Evolutionary conservation across 1,140 invertebrate genomes (phyloP).

Genomic region (Drosophila tristis): DNA sequence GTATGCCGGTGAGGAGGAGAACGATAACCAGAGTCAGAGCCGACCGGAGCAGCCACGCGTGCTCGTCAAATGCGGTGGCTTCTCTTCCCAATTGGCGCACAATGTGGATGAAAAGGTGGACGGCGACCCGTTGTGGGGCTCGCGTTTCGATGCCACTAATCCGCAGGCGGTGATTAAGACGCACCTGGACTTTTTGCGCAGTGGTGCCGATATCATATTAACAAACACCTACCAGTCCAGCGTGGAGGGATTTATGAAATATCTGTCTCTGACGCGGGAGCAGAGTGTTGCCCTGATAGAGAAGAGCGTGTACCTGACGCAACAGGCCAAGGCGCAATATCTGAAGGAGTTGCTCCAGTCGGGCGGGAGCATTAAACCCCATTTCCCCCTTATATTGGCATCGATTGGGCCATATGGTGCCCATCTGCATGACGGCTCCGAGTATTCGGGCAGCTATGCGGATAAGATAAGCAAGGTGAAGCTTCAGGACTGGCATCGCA

Average conservation of each 20-base stretch:
- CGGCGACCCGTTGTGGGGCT: conserved; percentile 92
- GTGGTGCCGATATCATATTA: conserved; percentile 93
- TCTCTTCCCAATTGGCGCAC: conserved; percentile 90
- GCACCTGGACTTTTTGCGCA: conserved; percentile 91
- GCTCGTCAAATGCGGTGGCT: conserved; percentile 90
- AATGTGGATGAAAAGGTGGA: conserved; percentile 89
- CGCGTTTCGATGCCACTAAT: conserved; percentile 89
- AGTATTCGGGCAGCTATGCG: conserved; percentile 94
- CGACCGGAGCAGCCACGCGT: conserved; percentile 53
- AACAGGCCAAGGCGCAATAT: conserved; percentile 61
- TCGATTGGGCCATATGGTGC: conserved; percentile 97
- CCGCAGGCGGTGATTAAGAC: conserved; percentile 89
- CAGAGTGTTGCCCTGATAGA: conserved; percentile 89
- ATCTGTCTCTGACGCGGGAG: conserved; percentile 87
- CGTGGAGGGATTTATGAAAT: conserved; percentile 90
- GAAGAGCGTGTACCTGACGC: conserved; percentile 88
- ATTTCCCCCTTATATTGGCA: conserved; percentile 88
- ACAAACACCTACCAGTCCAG: conserved; percentile 96
- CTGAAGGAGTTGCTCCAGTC: conserved; percentile 39
- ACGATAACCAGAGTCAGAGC: conserved; percentile 8
- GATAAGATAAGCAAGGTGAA: conserved; percentile 87
- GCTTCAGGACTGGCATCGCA: conserved; percentile 92
- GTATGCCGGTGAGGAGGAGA: background rate
- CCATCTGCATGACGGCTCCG: conserved; percentile 93
- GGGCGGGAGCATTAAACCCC: conserved; percentile 7